Conservation (phyloP, 1,140 invertebrate genomes). For the Phocides pigmalion region DNA sequence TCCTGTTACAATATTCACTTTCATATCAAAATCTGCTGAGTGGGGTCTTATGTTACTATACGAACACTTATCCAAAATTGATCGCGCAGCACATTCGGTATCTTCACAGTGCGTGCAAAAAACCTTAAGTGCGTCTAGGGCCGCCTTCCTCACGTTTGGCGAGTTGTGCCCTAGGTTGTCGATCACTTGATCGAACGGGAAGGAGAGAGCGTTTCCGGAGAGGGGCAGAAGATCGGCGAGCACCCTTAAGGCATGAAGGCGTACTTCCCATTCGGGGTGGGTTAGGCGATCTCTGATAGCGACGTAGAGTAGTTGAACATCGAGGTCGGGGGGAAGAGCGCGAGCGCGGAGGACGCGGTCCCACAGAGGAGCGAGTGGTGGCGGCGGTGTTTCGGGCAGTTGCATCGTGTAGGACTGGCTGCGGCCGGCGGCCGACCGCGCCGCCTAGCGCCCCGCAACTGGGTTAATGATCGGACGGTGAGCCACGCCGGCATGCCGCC, state of each 20-base stretch:
- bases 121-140: slow-evolving; percentile 87
- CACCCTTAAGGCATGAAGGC: slow-evolving; percentile 90
- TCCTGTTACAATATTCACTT: slow-evolving; percentile 86
- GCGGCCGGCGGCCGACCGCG: slow-evolving; percentile 61
- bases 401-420: slow-evolving; percentile 71
- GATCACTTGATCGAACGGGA: slow-evolving; percentile 87
- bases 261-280: slow-evolving; percentile 92
- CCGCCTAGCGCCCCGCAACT: slow-evolving; percentile 73
- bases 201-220: slow-evolving; percentile 86
- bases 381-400: slow-evolving; percentile 74
- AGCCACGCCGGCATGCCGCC: slow-evolving; percentile 58
- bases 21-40: slow-evolving; percentile 82
- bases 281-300: slow-evolving; percentile 88
- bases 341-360: slow-evolving; percentile 88
- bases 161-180: slow-evolving; percentile 90
- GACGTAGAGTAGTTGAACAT: slow-evolving; percentile 86
- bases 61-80: slow-evolving; percentile 87
- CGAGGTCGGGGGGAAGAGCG: slow-evolving; percentile 85
- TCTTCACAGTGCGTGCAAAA: slow-evolving; percentile 86
- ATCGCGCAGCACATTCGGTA: slow-evolving; percentile 84
- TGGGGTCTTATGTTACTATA: slow-evolving; percentile 81
- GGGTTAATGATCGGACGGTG: slow-evolving; percentile 81
- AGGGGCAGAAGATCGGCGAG: slow-evolving; percentile 89
- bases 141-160: slow-evolving; percentile 90
- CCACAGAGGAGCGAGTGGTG: slow-evolving; percentile 88